Evolutionary conservation across 2,888 invertebrate genomes (phyloP), one percentile per base, ranked within the genome.

Genomic region (Thereva unica): DNA sequence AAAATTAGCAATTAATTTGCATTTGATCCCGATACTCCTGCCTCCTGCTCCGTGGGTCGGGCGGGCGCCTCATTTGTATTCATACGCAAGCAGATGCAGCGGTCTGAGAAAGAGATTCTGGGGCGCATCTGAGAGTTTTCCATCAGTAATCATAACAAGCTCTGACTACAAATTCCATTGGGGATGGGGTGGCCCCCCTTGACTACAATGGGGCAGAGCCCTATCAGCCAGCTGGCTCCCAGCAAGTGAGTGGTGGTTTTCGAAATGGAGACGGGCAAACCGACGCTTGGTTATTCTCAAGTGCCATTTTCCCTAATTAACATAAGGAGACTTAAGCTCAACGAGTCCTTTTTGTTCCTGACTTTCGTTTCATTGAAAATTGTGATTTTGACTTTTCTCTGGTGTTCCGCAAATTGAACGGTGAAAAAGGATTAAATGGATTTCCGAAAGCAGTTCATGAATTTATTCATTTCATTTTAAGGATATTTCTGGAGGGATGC

Each of bases 81-180:
- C 57, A 59, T 35, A 10, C 57, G 8, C 45, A 59, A 59, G 45
- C 47, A 23, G 10, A 35, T 47, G 7, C 23, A 12, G 9, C 10
- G 5, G 23, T 23, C 23, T 34, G 50, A 47, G 47, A 47, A 38
- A 12, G 38, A 12, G 23, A 23, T 23, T 23, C 23, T 37, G 57
- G 44, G 44, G 41, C 47, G 41, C 47, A 59, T 59, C 35, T 59
- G 57, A 59, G 47, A 47, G 57, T 9, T 10, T 45, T 59, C 47
- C 57, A 59, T 47, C 57, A 59, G 57, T 59, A 59, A 59, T 59
- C 57, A 59, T 59, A 59, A 59, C 57, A 59, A 59, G 47, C 47
- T 47, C 10, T 35, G 41, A 8, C 37, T 47, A 4, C n/a, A 59
- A 59, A 59, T 38, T 47, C 42, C 34, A 23, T 6, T 34, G 9